Evolutionary conservation across 1,140 invertebrate genomes (phyloP), one percentile per base, ranked within the genome.

Genomic region (Plutomurus gul): DNA sequence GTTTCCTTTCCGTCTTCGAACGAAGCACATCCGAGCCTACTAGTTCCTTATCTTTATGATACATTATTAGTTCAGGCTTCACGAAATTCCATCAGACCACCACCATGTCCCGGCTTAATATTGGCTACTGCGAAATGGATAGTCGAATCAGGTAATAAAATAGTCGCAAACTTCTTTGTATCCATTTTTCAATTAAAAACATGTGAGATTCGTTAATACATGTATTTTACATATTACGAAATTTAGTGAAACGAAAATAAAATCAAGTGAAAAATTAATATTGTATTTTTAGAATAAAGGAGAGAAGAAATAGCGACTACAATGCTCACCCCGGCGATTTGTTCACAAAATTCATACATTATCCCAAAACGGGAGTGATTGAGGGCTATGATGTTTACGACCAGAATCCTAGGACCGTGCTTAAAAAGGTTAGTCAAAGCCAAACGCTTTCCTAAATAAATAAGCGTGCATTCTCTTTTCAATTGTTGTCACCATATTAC

Each of bases 1-100:
- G 56, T 65, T 65, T 65, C 56, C 56, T 65, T 65, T 65, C 56
- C 56, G 56, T 65, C 56, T 65, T 65, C 56, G 56, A 51, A 51
- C 47, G 25, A 51, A 20, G 20, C n/a, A 47, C n/a, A 18, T 47
- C 4, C 43, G n/a, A 47, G n/a, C 20, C 20, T 47, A 16, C 20
- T 20, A 47, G 43, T 47, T 47, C 20, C n/a, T 16, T 47, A 20
- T 6, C 43, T 47, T 47, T 4, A 51, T 51, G 20, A 22, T 18
- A 51, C 25, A 22, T 25, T 51, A 16, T 65, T 30, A 49, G 11
- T 49, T 1, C n/a, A 47, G 11, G 8, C 18, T 49, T 2, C 16
- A 43, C 10, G 39, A 43, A n/a, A 65, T 65, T 60, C 27, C n/a
- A n/a, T n/a, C n/a, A n/a, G n/a, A n/a, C 8, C 3, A 30, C 22